Conservation (phyloP, 1,140 invertebrate species). For the Pteromalus puparum region DNA sequence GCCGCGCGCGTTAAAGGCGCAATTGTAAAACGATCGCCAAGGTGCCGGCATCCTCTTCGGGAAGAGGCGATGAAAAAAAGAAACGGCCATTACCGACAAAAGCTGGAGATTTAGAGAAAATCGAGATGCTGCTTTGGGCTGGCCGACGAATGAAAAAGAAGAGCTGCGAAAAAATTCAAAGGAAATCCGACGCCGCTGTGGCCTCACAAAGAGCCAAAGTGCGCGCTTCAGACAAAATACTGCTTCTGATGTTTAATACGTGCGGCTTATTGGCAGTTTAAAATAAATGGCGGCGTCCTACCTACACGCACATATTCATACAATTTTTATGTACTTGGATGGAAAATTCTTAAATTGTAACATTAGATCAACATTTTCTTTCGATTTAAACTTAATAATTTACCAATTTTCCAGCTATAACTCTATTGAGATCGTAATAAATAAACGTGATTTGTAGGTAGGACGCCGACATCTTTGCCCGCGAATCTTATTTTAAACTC, state of each 20-base stretch:
- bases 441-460: too few relatives aligned
- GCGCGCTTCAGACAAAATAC: conserved; percentile 8
- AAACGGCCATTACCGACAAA: background rate
- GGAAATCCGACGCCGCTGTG: conserved; percentile 1
- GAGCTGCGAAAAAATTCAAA: conserved; percentile 23
- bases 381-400: too few relatives aligned
- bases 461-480: too few relatives aligned
- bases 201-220: conserved; percentile 16
- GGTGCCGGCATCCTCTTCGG: background rate
- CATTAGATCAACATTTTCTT: too few relatives aligned
- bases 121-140: background rate
- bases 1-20: background rate
- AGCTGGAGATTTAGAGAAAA: conserved; percentile 30
- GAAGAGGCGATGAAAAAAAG: background rate
- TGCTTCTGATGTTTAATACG: background rate
- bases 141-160: conserved; percentile 4
- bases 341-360: too few relatives aligned
- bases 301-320: too few relatives aligned
- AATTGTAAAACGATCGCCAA: background rate
- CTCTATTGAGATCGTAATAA: too few relatives aligned
- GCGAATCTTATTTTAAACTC: too few relatives aligned
- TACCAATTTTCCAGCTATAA: too few relatives aligned
- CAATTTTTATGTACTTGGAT: too few relatives aligned
- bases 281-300: too few relatives aligned
- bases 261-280: background rate